These are phyloP conservation scores for Acanthopagrus latus DNA, from an alignment of 2,797 vertebrate genomes.

Conservation along the genomic window DNA sequence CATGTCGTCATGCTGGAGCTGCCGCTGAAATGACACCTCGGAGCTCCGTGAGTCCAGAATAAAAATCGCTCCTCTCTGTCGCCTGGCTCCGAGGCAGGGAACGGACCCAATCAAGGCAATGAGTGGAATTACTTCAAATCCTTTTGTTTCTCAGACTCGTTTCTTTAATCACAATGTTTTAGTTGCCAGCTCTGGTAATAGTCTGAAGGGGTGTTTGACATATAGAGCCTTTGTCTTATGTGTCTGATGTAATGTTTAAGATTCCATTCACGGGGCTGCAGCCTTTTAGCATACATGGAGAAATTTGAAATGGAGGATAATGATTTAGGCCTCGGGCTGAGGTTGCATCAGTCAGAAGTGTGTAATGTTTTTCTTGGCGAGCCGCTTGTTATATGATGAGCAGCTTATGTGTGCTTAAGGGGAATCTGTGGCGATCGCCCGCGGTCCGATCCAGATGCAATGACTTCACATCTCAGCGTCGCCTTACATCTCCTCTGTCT, in stretches of 20 bases:
- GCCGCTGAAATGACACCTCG: constrained; percentile 43
- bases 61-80: background rate
- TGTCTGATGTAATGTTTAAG: constrained; percentile 44
- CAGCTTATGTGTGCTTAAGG: constrained; percentile 58
- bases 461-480: constrained; percentile 44
- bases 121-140: constrained; percentile 43
- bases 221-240: constrained; percentile 11
- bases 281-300: constrained; percentile 27
- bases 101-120: constrained; percentile 45
- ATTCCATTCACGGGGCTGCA: constrained; percentile 29
- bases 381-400: constrained; percentile 47
- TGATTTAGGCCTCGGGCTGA: constrained; percentile 15
- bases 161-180: constrained; percentile 44
- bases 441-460: constrained; percentile 43
- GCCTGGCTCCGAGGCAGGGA: constrained; percentile 23
- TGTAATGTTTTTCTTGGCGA: constrained; percentile 57
- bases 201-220: constrained; percentile 45
- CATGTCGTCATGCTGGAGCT: constrained; percentile 33
- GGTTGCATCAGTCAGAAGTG: constrained; percentile 28
- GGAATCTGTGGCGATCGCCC: constrained; percentile 22
- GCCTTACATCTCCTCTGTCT: constrained; percentile 6
- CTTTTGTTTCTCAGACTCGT: constrained; percentile 31
- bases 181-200: constrained; percentile 22
- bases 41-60: constrained; percentile 12
- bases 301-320: constrained; percentile 21